Base-by-base conservation (phyloP, 2,797 vertebrate genomes). In the Pterois miles region DNA sequence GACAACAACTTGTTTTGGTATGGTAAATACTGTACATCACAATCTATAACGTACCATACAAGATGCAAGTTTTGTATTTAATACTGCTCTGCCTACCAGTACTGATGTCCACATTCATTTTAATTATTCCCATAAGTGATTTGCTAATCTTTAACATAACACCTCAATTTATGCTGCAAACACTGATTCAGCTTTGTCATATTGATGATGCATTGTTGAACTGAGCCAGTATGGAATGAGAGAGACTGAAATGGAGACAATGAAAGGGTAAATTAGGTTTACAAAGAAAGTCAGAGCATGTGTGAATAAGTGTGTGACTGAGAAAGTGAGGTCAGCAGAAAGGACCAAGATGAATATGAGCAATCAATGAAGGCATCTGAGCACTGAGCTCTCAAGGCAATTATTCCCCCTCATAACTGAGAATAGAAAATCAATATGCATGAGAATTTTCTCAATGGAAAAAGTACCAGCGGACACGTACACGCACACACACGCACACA, bases 371-470 rank as follows among this genome's bases (percentile, higher is more conserved):
- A 71, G 80, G 52, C 54, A 43, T 70, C 56, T 33, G 50, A 72
- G 65, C 64, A 40, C 66, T 56, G 48, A 34, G 56, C 57, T 65
- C 63, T 66, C 23, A 57, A 25, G 34, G 71, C 53, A 54, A 81
- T 83, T 83, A 81, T 79, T 52, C 58, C 29, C 14, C 46, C 71
- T 85, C 46, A 68, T 72, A 76, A 53, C 62, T 76, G 60, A 48
- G 53, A 83, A 83, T 60, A 40, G 38, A 67, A 76, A 81, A 85
- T 83, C 71, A 62, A 85, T 76, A 79, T 71, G 57, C 60, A 75
- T 77, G 76, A 64, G 54, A 50, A 23, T 54, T n/a, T 71, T 68
- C 34, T 70, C 63, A 75, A 25, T 53, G 31, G 65, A 64, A 14
- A 48, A 57, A 29, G 60, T 20, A 69, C 16, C 23, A 33, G 18